Percentiles rank a stretch among this genome's conserved stretches.
Conservation (phyloP, 30 jellyfish, hydroid and myxozoan genomes). For the Calvadosia cruxmelitensis region DNA sequence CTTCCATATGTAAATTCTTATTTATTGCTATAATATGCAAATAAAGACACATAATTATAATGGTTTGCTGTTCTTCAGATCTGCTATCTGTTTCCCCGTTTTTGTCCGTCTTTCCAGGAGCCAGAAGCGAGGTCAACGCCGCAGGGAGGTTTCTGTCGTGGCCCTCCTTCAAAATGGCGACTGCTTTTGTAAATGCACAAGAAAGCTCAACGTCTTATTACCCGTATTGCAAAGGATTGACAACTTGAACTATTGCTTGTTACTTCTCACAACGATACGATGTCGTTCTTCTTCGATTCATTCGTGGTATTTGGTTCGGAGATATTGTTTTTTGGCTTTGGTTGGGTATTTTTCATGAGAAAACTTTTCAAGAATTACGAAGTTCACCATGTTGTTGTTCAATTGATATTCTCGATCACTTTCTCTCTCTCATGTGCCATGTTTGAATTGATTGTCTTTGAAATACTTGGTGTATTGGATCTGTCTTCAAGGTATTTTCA, state of each 20-base stretch:
- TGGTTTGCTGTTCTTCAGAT: too few species aligned
- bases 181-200: too few species aligned
- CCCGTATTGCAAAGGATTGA: too few species aligned
- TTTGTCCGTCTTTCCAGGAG: too few species aligned
- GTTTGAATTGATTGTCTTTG: constrained; percentile 85
- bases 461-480: constrained; percentile 57
- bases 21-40: too few species aligned
- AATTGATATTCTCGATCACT: constrained; percentile 64
- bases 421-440: constrained; percentile 83
- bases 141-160: too few species aligned
- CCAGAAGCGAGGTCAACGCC: too few species aligned
- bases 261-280: not conserved
- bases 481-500: constrained; percentile 73
- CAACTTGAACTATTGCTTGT: not conserved
- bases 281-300: constrained; percentile 75
- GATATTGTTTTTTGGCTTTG: constrained; percentile 59
- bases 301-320: constrained; percentile 87
- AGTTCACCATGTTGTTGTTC: constrained; percentile 91
- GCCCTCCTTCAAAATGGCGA: too few species aligned
- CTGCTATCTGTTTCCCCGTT: too few species aligned
- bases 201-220: too few species aligned
- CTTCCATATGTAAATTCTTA: too few species aligned
- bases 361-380: constrained; percentile 85
- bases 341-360: constrained; percentile 89
- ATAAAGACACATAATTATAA: too few species aligned